Evolutionary conservation across 2,113 vertebrate genomes (phyloP).

Genomic region (Hemiprocne comata): DNA sequence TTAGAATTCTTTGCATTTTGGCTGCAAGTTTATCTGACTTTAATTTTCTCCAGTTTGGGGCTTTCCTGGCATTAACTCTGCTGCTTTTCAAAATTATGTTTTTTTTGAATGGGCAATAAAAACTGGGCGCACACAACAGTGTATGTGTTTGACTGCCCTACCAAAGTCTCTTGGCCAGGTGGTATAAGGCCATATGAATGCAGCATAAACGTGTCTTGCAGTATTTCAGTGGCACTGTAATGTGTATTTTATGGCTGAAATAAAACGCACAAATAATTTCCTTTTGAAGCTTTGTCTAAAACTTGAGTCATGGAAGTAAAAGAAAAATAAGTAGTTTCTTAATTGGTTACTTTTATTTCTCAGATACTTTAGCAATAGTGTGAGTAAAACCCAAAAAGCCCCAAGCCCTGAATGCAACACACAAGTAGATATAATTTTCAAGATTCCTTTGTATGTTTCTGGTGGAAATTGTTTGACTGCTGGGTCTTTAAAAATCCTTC

Average conservation of each 20-base stretch:
- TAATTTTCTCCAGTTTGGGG: not conserved
- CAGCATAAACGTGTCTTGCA: conserved; percentile 14
- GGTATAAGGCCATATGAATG: conserved; percentile 36
- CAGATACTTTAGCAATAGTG: not conserved
- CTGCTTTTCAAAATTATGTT: not conserved
- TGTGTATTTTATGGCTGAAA: not conserved
- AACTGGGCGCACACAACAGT: conserved; percentile 43
- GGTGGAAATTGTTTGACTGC: not conserved
- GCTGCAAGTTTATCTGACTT: not conserved
- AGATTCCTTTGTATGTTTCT: not conserved
- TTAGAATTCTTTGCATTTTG: not conserved
- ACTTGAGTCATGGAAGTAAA: not conserved
- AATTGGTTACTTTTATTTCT: not conserved
- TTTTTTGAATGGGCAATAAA: conserved; percentile 17
- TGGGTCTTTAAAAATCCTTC: not conserved
- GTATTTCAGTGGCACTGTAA: conserved; percentile 19
- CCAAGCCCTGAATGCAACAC: not conserved
- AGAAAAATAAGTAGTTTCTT: not conserved
- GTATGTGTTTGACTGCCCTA: conserved; percentile 47
- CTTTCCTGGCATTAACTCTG: not conserved
- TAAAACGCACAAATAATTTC: not conserved
- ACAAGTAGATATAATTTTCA: not conserved
- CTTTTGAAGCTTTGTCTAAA: conserved; percentile 30
- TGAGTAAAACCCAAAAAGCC: not conserved
- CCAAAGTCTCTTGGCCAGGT: conserved; percentile 40